Evolutionary conservation across 2,113 vertebrate genomes (phyloP).

Genomic region (Crotalus helleri): DNA sequence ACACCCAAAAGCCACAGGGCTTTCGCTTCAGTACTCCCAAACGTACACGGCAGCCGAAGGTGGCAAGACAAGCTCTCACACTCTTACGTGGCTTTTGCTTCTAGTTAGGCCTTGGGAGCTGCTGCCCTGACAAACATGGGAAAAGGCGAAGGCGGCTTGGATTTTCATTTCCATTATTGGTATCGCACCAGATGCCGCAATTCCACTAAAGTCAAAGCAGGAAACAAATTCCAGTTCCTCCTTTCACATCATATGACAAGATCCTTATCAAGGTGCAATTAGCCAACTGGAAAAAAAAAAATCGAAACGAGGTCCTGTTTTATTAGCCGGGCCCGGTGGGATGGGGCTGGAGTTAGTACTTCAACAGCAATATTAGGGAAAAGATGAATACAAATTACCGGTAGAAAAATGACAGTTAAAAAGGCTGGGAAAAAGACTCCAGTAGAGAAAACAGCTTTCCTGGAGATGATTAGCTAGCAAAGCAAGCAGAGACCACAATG

Average conservation of each 20-base stretch:
- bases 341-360: background rate
- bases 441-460: background rate
- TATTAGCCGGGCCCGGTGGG: background rate
- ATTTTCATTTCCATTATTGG: background rate
- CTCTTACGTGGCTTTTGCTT: background rate
- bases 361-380: background rate
- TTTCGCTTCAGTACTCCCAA: background rate
- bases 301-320: background rate
- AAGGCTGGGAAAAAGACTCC: background rate
- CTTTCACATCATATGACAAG: background rate
- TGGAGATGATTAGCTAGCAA: conserved; percentile 12
- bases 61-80: background rate
- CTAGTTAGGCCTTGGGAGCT: background rate
- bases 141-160: background rate
- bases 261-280: background rate
- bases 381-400: background rate
- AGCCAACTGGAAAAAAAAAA: background rate
- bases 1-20: background rate
- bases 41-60: background rate
- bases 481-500: background rate
- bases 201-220: background rate
- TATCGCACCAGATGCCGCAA: background rate
- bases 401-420: background rate
- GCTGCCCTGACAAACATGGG: background rate
- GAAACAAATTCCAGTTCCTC: background rate